Evolutionary conservation across 1,140 invertebrate genomes (phyloP).

Genomic region (Hypothenemus hampei): DNA sequence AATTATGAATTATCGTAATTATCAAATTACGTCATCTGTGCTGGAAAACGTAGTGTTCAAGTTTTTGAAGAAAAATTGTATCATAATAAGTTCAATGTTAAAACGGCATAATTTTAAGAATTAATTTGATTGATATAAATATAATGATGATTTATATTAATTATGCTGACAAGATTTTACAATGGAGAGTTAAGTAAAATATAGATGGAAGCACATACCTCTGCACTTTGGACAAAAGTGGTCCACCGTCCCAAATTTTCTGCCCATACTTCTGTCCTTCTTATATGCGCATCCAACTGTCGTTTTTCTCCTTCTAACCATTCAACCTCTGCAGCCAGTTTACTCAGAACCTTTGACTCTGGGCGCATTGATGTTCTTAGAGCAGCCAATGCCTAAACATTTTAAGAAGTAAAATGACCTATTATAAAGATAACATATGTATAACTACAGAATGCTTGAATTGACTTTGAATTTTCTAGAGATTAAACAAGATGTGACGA

Average conservation of each 20-base stretch:
- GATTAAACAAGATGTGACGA: no score
- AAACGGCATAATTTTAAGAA: no score
- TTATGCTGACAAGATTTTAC: no score
- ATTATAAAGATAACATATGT: not conserved
- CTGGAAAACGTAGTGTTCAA: no score
- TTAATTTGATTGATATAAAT: no score
- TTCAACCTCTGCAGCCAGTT: slow-evolving; percentile 77
- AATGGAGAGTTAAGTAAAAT: not conserved
- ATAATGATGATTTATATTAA: no score
- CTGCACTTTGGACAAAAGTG: slow-evolving; percentile 73
- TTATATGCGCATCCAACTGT: slow-evolving; percentile 74
- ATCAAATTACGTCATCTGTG: no score
- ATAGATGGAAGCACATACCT: slow-evolving; percentile 53
- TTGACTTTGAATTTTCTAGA: no score
- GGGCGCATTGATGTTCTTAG: slow-evolving; percentile 69
- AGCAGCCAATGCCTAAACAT: slow-evolving; percentile 66
- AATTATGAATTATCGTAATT: no score
- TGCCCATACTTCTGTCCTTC: slow-evolving; percentile 83
- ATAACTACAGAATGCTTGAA: no score
- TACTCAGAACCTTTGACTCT: slow-evolving; percentile 67
- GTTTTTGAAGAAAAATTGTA: no score
- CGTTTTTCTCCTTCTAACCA: slow-evolving; percentile 71
- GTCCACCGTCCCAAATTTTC: slow-evolving; percentile 83
- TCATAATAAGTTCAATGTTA: no score
- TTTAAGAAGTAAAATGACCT: not conserved